Conservation (phyloP, 2,113 vertebrate genomes). For the Petaurus breviceps region DNA sequence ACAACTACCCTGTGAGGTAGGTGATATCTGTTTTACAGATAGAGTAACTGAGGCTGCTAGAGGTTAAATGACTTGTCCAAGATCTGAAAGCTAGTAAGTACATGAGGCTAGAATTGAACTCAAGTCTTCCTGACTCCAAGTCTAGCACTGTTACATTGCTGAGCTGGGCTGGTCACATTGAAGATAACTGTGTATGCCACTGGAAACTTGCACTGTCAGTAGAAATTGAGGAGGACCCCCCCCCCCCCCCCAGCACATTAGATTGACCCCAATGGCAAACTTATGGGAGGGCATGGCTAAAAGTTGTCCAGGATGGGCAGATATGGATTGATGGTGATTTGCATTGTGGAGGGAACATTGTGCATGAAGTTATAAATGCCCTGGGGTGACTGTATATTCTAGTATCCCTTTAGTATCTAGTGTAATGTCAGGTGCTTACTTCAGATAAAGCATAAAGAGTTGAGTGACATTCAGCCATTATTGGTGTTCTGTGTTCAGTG, state of each 20-base stretch:
- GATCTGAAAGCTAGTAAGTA: background rate
- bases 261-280: background rate
- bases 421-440: background rate
- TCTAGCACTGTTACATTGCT: background rate
- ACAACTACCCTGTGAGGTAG: background rate
- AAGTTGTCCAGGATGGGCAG: background rate
- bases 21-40: background rate
- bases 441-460: background rate
- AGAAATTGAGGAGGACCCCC: background rate
- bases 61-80: background rate
- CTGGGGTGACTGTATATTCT: background rate
- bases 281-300: background rate
- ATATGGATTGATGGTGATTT: background rate
- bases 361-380: background rate
- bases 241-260: too few species aligned
- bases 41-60: background rate
- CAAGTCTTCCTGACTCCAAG: background rate
- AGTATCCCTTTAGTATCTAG: background rate
- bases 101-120: background rate
- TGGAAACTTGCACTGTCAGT: background rate
- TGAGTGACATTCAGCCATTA: too few species aligned
- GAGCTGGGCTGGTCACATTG: background rate
- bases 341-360: background rate
- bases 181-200: background rate
- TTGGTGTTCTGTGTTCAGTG: background rate